A percentile compares a stretch with the other conserved stretches of the same genome.
Evolutionary conservation across 2,113 vertebrate species (phyloP).

Genomic region (Platycercus adscitus): DNA sequence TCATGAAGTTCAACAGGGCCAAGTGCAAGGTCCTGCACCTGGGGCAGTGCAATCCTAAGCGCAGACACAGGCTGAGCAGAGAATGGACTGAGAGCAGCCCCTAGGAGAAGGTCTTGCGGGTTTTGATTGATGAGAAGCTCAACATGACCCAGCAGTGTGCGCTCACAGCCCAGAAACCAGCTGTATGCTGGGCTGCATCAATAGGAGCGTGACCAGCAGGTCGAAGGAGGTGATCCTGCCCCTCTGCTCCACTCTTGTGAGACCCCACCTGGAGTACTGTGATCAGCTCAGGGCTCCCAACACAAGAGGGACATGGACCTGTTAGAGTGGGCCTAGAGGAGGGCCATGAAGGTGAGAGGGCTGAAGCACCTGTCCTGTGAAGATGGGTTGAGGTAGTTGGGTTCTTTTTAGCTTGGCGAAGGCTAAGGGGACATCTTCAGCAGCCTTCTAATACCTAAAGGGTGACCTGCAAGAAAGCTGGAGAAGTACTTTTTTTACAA

Average conservation of each 20-base stretch:
- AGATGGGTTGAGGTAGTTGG: background rate
- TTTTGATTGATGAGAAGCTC: background rate
- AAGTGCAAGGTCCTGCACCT: background rate
- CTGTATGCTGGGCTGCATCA: background rate
- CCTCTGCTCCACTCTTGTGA: background rate
- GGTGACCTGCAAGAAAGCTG: background rate
- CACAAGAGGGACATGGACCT: background rate
- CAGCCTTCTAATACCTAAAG: background rate
- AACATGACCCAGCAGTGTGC: background rate
- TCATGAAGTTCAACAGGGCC: background rate
- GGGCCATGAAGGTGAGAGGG: background rate
- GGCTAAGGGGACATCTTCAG: background rate
- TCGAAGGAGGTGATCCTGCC: background rate
- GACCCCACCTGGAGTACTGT: background rate
- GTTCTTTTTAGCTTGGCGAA: background rate
- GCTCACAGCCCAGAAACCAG: background rate
- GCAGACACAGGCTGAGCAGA: background rate
- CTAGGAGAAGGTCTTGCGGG: background rate
- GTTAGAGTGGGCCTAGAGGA: background rate
- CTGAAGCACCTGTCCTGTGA: background rate
- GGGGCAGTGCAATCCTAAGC: background rate
- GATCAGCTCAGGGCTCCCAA: background rate
- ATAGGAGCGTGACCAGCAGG: background rate
- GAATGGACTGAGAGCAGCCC: background rate
- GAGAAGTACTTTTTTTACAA: background rate